These are phyloP conservation scores for Metallyticus violacea DNA, from an alignment of 2,888 invertebrate species.

Conservation along the genomic window DNA sequence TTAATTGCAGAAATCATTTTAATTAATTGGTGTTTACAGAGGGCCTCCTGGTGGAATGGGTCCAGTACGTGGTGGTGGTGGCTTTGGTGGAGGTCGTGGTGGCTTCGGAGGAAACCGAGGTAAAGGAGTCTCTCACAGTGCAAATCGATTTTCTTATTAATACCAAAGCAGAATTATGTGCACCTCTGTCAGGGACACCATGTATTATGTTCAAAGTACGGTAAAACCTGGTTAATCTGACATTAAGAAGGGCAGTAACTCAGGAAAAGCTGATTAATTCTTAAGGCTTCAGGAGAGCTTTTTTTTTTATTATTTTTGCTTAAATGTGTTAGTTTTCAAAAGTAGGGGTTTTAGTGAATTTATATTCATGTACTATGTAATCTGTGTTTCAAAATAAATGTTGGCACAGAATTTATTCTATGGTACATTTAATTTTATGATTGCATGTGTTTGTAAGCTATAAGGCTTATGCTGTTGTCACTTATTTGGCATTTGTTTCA, in stretches of 20 bases:
- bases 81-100: slow-evolving; percentile 38
- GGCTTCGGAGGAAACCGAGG: slow-evolving; percentile 40
- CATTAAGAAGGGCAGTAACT: background rate
- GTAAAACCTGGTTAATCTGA: background rate
- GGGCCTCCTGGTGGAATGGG: slow-evolving; percentile 28
- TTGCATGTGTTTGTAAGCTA: background rate
- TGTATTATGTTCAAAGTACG: background rate
- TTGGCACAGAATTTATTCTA: background rate
- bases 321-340: background rate
- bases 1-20: too few relatives aligned
- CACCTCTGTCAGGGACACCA: background rate
- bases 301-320: background rate
- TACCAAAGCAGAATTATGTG: background rate
- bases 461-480: background rate
- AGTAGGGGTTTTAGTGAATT: background rate
- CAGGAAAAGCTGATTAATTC: background rate
- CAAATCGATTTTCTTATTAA: slow-evolving; percentile 24
- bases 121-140: slow-evolving; percentile 38
- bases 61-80: slow-evolving; percentile 35
- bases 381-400: background rate
- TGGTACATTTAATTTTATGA: background rate
- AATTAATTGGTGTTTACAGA: background rate
- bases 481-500: too few relatives aligned
- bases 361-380: background rate
- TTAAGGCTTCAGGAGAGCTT: background rate